Evolutionary conservation across 2,113 vertebrate species (phyloP).

Genomic region (Macaca fascicularis): T2T-MFA8v1.1 NC_088395.1:13903001-13903500

Average conservation of each 20-base stretch:
- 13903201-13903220: neutral
- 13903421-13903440: neutral
- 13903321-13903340: neutral
- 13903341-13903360: neutral
- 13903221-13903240: neutral
- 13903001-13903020: neutral
- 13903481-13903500: neutral
- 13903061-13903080: conserved; percentile 64
- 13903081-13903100: conserved; percentile 58
- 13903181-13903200: neutral
- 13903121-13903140: conserved; percentile 30
- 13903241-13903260: conserved; percentile 14
- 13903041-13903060: conserved; percentile 60
- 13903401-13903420: neutral
- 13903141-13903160: neutral
- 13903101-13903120: conserved; percentile 19
- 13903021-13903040: conserved; percentile 65
- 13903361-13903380: neutral
- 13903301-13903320: neutral
- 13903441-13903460: conserved; percentile 2
- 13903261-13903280: neutral
- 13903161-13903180: neutral
- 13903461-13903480: neutral
- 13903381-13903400: neutral
- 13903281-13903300: neutral